A percentile compares a stretch with the other conserved stretches of the same genome.
These are phyloP conservation scores for Hippocampus comes DNA, from an alignment of 2,113 vertebrate genomes.

Conservation along the genomic window DNA sequence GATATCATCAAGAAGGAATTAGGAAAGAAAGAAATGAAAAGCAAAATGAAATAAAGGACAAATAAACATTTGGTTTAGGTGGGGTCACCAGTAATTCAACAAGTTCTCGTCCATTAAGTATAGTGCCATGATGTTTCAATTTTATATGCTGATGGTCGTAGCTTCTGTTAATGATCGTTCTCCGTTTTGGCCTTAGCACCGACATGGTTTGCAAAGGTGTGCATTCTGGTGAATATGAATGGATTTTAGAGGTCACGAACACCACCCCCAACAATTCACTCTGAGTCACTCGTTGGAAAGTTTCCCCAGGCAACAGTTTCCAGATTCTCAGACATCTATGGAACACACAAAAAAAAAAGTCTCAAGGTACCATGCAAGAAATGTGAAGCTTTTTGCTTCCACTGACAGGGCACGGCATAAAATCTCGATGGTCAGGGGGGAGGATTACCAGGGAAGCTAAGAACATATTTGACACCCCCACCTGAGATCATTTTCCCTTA, in stretches of 20 bases:
- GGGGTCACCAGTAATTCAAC: not conserved
- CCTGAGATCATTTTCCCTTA: too few relatives aligned
- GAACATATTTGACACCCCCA: too few relatives aligned
- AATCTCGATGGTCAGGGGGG: too few relatives aligned
- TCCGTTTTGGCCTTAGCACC: not conserved
- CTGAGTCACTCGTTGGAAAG: not conserved
- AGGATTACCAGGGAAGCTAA: too few relatives aligned
- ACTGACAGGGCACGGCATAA: too few relatives aligned
- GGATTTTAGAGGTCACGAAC: not conserved
- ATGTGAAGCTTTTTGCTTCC: not conserved
- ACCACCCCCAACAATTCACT: not conserved
- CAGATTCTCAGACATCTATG: not conserved
- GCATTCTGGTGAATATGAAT: not conserved
- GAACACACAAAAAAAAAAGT: not conserved
- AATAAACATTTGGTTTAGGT: slow-evolving; percentile 20
- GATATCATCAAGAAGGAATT: slow-evolving; percentile 51
- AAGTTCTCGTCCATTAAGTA: not conserved
- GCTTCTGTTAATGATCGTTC: not conserved
- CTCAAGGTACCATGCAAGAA: not conserved
- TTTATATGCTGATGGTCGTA: not conserved
- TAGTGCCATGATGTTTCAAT: not conserved
- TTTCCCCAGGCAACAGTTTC: not conserved
- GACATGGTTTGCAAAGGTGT: too few relatives aligned
- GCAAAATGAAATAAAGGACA: slow-evolving; percentile 31
- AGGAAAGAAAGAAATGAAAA: slow-evolving; percentile 54